Conservation (phyloP, 2,888 invertebrate genomes). For the Coelopa pilipes region DNA sequence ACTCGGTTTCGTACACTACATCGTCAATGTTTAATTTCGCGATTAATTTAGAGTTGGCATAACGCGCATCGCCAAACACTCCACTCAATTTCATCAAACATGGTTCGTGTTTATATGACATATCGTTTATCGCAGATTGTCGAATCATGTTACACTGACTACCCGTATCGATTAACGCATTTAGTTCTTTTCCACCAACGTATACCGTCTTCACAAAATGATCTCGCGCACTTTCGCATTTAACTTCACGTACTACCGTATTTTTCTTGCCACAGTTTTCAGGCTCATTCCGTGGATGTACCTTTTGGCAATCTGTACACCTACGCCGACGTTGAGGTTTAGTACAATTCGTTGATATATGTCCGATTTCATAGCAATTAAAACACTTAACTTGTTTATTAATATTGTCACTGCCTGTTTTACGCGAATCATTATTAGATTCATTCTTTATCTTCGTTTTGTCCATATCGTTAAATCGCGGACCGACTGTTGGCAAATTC, state of each 20-base stretch:
- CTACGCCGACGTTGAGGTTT: background rate
- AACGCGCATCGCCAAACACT: conserved; percentile 17
- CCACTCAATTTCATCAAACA: conserved; percentile 23
- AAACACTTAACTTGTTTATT: background rate
- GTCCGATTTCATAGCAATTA: background rate
- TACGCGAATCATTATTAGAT: background rate
- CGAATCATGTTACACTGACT: background rate
- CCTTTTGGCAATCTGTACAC: background rate
- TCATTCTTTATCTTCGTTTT: background rate
- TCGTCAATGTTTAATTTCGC: background rate
- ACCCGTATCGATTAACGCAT: background rate
- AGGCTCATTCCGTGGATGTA: background rate
- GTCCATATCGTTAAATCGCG: background rate
- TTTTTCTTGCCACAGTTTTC: conserved; percentile 2
- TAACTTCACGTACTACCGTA: background rate
- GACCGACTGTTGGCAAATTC: background rate
- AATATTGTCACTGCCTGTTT: background rate
- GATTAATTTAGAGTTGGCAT: conserved; percentile 5
- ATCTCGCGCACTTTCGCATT: background rate
- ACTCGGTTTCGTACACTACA: background rate
- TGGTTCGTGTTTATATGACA: background rate
- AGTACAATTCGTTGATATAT: background rate
- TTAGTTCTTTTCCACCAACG: background rate
- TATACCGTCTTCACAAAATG: background rate
- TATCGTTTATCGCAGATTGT: background rate